These are phyloP conservation scores for Propsilocerus akamusi DNA, from an alignment of 1,140 invertebrate species.

Conservation along the genomic window DNA sequence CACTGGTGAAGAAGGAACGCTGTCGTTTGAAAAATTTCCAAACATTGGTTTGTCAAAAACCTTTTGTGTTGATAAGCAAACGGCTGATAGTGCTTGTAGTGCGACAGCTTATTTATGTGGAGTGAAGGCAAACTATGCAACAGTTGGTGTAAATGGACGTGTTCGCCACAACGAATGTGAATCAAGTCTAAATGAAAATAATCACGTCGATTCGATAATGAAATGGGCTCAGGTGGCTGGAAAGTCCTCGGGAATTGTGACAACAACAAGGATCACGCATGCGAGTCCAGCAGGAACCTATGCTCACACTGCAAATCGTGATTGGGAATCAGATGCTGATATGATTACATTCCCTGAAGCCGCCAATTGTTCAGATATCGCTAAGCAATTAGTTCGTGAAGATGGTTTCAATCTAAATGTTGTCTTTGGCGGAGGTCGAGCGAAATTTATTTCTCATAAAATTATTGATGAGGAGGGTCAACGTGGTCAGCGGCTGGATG, in stretches of 20 bases:
- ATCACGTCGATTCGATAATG: constrained; percentile 21
- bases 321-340: constrained; percentile 51
- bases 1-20: constrained; percentile 40
- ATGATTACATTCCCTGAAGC: constrained; percentile 20
- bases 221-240: constrained; percentile 43
- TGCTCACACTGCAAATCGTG: constrained; percentile 43
- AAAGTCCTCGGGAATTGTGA: constrained; percentile 50
- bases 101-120: constrained; percentile 49
- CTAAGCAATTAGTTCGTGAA: constrained; percentile 46
- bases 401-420: constrained; percentile 42
- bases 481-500: constrained; percentile 37
- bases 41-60: constrained; percentile 58
- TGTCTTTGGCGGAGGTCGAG: constrained; percentile 49
- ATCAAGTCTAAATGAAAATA: constrained; percentile 33
- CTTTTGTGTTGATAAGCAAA: constrained; percentile 63
- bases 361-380: constrained; percentile 56
- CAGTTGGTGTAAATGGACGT: constrained; percentile 37
- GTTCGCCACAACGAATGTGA: constrained; percentile 45
- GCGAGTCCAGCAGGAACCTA: constrained; percentile 50
- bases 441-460: constrained; percentile 39
- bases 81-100: constrained; percentile 58
- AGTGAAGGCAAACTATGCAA: constrained; percentile 46
- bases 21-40: constrained; percentile 63
- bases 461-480: constrained; percentile 43
- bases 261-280: constrained; percentile 54